Base-by-base conservation (phyloP, 2,888 invertebrate species). In the Eretmocerus hayati region DNA sequence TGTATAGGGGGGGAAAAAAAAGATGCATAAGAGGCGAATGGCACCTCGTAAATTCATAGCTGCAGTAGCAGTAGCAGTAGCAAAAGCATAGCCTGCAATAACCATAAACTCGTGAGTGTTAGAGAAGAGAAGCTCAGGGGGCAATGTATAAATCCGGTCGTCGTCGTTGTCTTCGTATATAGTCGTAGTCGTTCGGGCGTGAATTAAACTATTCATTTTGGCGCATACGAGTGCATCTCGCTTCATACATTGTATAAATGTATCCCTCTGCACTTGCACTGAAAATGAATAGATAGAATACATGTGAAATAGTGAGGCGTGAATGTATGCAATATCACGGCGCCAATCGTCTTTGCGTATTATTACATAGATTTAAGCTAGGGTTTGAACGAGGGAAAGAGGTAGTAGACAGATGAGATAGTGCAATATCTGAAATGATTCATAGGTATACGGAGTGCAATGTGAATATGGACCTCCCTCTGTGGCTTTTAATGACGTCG, bases 51-150 rank as follows among this genome's bases (percentile, higher is more conserved):
- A 47, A 50, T 53, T 47, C 42, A 30, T 22, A 20, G 38, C 43
- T 31, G 48, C 40, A 49, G 31, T 46, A 33, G n/a, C n/a, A n/a
- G n/a, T n/a, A n/a, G n/a, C 19, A 9, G 30, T 9, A 11, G 30
- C 6, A 30, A 11, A n/a, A 31, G 31, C 31, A 6, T 3, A 8
- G n/a, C n/a, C 52, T 8, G 62, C 62, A 60, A 62, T 61, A 59
- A 57, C 58, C 58, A 62, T 62, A 62, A 62, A 62, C 59, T 56
- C 59, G 45, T 19, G 32, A 33, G 33, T 37, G 43, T 42, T 43
- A 33, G 42, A 22, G 39, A 23, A 33, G 37, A 40, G 48, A 52
- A 48, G 46, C 50, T 42, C 16, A 16, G 26, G 37, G 38, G 19
- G 22, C 18, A 44, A 11, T 33, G 36, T 36, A 16, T 37, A 30